A percentile compares a stretch with the other conserved stretches of the same genome.
Conservation (phyloP, 2,888 invertebrate species). For the Cordilura impudica region DNA sequence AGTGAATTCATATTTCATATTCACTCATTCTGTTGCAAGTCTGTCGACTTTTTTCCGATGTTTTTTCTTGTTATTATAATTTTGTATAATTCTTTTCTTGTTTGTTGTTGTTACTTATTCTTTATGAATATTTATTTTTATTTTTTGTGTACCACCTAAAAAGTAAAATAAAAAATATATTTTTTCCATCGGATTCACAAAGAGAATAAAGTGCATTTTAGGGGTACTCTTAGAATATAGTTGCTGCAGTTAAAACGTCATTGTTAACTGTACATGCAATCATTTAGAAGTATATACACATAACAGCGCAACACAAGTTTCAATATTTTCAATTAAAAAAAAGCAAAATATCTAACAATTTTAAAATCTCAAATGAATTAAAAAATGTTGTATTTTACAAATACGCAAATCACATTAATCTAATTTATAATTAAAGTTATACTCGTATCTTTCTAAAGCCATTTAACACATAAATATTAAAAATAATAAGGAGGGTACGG, state of each 20-base stretch:
- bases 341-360: too few species aligned
- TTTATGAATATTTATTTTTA: conserved; percentile 42
- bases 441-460: too few species aligned
- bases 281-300: too few species aligned
- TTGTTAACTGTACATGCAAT: conserved; percentile 27
- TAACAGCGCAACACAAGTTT: too few species aligned
- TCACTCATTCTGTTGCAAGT: conserved; percentile 49
- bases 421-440: too few species aligned
- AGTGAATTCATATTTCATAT: conserved; percentile 77
- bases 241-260: conserved; percentile 12
- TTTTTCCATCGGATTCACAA: conserved; percentile 45
- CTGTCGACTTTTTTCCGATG: conserved; percentile 32
- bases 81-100: conserved; percentile 33
- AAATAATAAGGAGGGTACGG: too few species aligned
- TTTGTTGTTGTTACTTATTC: conserved; percentile 41
- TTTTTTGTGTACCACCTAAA: background rate
- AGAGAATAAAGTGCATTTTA: conserved; percentile 51
- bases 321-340: too few species aligned
- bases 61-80: background rate
- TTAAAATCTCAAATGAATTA: too few species aligned
- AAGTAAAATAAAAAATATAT: conserved; percentile 5
- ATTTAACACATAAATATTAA: too few species aligned
- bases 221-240: conserved; percentile 18
- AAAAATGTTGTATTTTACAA: too few species aligned
- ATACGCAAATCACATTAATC: too few species aligned